Evolutionary conservation across 2,888 invertebrate genomes (phyloP), one percentile per base, ranked within the genome.

Genomic region (Chrysolina haemoptera): DNA sequence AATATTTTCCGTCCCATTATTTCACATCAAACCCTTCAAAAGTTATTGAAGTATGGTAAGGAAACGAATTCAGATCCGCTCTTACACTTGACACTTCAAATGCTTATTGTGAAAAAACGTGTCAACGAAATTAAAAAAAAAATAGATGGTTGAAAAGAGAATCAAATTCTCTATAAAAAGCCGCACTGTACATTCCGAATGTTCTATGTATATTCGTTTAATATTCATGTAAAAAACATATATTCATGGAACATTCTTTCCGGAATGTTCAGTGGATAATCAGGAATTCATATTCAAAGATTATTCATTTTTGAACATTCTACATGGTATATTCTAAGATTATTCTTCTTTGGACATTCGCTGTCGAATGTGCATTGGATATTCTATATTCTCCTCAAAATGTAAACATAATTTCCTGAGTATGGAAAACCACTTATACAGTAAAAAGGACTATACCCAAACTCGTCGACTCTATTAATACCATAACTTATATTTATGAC

Each of bases 251-350:
- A 43, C 43, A 43, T 43, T 43, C 43, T 43, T 43, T 43, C 11
- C 43, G 43, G 43, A 43, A 43, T 43, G 43, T 43, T 43, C 43
- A 43, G 43, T 43, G 43, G 43, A 43, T 43, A 43, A 43, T 43
- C 27, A 27, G 27, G 27, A 27, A 27, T 27, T 27, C 2, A 27
- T 27, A 27, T 27, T 27, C 27, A 27, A 27, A 27, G 27, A n/a
- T n/a, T n/a, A n/a, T n/a, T n/a, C n/a, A 27, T 27, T 27, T 27
- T 27, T 27, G 27, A 27, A 27, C 27, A 27, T 27, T 27, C 27
- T 27, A 27, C 27, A 43, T 12, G 43, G 43, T 43, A 43, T 43
- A 43, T 43, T 43, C 43, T 43, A 43, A 11, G 43, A 43, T 43
- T 43, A 43, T 43, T 43, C 43, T 43, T 43, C 43, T 43, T 43